Conservation (phyloP, 2,888 invertebrate genomes). For the Orgyia antiqua region DNA sequence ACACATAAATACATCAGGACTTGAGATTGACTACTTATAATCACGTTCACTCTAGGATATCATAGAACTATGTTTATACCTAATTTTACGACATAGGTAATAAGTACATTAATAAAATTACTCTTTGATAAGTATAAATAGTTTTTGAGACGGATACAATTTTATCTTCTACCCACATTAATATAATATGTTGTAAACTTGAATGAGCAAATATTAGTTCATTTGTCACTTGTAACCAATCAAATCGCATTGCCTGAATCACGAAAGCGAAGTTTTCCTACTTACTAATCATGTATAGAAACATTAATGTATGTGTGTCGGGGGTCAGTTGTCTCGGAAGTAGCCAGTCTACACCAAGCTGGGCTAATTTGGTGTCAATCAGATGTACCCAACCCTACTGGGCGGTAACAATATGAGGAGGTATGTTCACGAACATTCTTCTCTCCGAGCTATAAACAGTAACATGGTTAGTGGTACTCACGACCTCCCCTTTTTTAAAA, state of each 20-base stretch:
- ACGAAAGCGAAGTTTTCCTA: slow-evolving; percentile 4
- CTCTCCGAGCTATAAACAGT: background rate
- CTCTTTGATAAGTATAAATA: no score
- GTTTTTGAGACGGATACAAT: no score
- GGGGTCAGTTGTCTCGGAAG: slow-evolving; percentile 23
- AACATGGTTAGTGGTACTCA: background rate
- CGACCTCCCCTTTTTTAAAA: background rate
- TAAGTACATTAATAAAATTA: no score
- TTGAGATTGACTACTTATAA: no score
- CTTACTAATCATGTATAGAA: slow-evolving; percentile 1
- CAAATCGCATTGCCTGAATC: slow-evolving; percentile 7
- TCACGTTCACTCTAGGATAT: no score
- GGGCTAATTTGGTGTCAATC: slow-evolving; percentile 17
- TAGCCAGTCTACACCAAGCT: slow-evolving; percentile 26
- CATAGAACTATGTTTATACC: no score
- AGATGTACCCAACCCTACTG: slow-evolving; percentile 10
- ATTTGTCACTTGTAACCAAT: no score
- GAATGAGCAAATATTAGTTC: no score
- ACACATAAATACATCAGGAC: no score
- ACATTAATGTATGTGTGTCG: background rate
- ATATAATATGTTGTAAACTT: no score
- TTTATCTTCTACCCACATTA: no score
- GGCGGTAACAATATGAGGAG: slow-evolving; percentile 1
- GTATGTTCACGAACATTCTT: background rate
- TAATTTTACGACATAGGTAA: no score